Conservation (phyloP, 2,113 vertebrate genomes). For the Forbesichthys papilliferus region DNA sequence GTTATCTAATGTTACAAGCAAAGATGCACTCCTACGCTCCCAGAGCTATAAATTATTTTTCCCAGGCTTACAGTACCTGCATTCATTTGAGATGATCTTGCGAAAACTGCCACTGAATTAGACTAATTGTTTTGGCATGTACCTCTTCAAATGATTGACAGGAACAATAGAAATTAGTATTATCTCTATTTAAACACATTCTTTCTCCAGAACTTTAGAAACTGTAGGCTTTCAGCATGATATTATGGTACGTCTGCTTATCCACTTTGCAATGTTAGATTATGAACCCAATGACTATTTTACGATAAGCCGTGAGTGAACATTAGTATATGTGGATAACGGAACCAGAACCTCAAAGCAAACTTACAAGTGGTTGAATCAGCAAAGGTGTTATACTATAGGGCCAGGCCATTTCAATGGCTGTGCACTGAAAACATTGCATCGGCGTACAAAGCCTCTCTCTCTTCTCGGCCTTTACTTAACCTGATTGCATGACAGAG, state of each 20-base stretch:
- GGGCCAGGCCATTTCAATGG: no score
- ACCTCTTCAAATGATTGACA: background rate
- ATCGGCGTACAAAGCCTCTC: no score
- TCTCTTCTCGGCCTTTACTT: no score
- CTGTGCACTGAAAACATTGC: no score
- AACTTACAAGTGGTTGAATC: background rate
- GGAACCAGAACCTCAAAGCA: background rate
- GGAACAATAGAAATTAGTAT: background rate
- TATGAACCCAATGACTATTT: conserved; percentile 10
- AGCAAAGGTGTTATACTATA: background rate
- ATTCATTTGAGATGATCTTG: conserved; percentile 2
- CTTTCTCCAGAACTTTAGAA: no score
- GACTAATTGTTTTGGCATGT: conserved; percentile 5
- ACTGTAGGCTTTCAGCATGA: conserved; percentile 38
- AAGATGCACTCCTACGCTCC: background rate
- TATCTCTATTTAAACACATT: no score
- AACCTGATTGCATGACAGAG: no score
- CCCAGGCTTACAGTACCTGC: no score
- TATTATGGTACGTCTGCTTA: conserved; percentile 35
- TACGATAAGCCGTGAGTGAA: background rate
- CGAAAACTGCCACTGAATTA: conserved; percentile 11
- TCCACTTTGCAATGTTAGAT: conserved; percentile 12
- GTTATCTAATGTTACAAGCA: conserved; percentile 19
- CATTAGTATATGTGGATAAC: background rate
- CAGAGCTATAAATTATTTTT: no score